Base-by-base conservation (phyloP, 2,113 vertebrate species). In the Actinemys pallida region DNA sequence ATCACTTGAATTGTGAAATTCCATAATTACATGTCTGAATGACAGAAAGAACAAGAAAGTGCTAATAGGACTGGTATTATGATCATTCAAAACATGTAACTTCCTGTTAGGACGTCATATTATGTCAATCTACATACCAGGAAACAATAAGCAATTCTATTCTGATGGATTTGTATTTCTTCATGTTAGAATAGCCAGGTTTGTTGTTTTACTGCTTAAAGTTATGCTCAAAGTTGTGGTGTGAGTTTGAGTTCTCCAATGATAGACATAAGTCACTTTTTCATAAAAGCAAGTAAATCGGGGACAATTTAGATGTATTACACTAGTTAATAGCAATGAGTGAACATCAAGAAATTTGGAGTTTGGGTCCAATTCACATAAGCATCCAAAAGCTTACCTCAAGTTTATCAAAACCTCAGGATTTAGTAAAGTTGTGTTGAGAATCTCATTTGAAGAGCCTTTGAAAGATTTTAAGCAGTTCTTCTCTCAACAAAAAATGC, bases 1-100 rank as follows among this genome's bases (percentile, higher is more conserved):
- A 95, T 59, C 95, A 62, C 95, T 93, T 95, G 95, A 88, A 56
- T 85, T 89, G 87, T 92, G 96, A 97, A 92, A 97, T 97, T 94
- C 95, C 93, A 29, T 98, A 98, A 98, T 98, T 96, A 95, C 80
- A 95, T 81, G 56, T 95, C 96, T 83, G 17, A 85, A 95, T 76
- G 96, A 90, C 97, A 97, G 94, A 24, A 11, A 54, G 94, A 89
- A 94, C 94, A 93, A 92, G 90, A 93, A 83, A 76, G 79, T 86
- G 90, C 79, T 93, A 93, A 69, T 54, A 62, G 93, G 62, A 79
- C 42, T n/a, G 82, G 92, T 91, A 92, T 90, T 83, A 84, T 11
- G 83, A 92, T 80, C 92, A 79, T 87, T 85, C 89, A 84, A 80
- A 96, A 72, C 20, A 87, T 7, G 2, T 11, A 69, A 90, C 49